These are phyloP conservation scores for Parazoanthus swiftii DNA, from an alignment of 92 coral and sea anemone species.

Conservation along the genomic window DNA sequence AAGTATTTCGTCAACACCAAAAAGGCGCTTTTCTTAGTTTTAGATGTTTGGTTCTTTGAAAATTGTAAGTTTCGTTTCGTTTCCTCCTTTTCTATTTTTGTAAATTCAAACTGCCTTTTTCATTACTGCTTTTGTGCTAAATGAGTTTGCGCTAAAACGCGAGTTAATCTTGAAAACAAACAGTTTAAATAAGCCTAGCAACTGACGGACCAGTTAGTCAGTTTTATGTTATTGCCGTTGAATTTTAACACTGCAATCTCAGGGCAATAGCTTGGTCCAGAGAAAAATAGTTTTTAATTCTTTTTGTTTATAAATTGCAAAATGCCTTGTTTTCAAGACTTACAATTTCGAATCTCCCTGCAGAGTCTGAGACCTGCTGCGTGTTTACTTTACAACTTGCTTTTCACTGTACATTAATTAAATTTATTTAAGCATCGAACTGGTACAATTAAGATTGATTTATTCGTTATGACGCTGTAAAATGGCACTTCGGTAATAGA, in stretches of 20 bases:
- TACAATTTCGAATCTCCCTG: neutral
- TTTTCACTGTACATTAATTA: too few relatives aligned
- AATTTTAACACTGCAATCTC: neutral
- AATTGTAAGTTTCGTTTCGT: neutral
- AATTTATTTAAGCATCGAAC: neutral
- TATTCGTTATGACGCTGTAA: too few relatives aligned
- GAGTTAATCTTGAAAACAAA: neutral
- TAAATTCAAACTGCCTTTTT: neutral
- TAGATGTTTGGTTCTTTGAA: neutral
- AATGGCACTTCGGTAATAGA: neutral
- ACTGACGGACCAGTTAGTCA: neutral
- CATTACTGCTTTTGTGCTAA: neutral
- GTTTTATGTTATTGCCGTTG: neutral
- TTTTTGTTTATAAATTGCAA: neutral
- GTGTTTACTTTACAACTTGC: neutral
- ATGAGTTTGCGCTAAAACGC: neutral
- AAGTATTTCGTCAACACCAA: neutral
- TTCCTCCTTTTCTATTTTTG: neutral
- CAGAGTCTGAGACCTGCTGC: neutral
- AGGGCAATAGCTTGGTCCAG: neutral
- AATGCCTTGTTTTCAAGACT: neutral
- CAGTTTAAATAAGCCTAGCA: neutral
- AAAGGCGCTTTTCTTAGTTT: neutral
- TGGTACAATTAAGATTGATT: neutral
- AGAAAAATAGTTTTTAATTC: neutral